Evolutionary conservation across 2,888 invertebrate genomes (phyloP), one percentile per base, ranked within the genome.

Genomic region (Digitonthophagus gazella): DNA sequence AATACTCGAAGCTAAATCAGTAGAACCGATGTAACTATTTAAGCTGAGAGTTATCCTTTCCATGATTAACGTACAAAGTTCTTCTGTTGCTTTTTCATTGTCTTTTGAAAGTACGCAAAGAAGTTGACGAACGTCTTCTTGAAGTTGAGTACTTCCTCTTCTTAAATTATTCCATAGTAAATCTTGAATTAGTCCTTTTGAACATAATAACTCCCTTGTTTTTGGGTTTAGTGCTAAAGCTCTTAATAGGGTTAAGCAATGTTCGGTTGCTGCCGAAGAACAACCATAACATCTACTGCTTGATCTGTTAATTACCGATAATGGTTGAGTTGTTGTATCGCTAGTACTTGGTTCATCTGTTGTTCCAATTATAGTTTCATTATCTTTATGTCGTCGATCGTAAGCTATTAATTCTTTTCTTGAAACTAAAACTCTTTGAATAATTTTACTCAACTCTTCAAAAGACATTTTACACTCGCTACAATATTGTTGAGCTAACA

Each of bases 391-490:
- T 56, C 90, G 90, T 65, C 95, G 87, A 82, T 97, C 97, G 79
- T 95, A 97, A 0, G 95, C 91, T 4, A 97, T 93, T 56, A 98
- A 84, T 80, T 97, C 97, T 77, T 93, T 91, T 18, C 94, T 87
- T 79, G 96, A 96, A 0, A 97, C 96, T 73, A 96, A 85, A 16
- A 97, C 96, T 80, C 94, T 92, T 86, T 96, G 92, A 74, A 93
- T 93, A 72, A 93, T 92, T 83, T 93, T 93, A 78, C 92, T 96
- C 1, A 98, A 87, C 79, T 98, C 98, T 79, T 98, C 98, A 81
- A 97, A 98, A 4, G 96, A 93, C 3, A 92, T 91, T 81, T 95
- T 95, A 80, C 97, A 97, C 77, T 98, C 98, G 63, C 91, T 92
- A 81, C 97, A 96, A 83, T 98, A 98, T 80, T 95, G 94, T 81